Conservation (phyloP, 1,140 invertebrate genomes). For the Frieseomelitta varia region DNA sequence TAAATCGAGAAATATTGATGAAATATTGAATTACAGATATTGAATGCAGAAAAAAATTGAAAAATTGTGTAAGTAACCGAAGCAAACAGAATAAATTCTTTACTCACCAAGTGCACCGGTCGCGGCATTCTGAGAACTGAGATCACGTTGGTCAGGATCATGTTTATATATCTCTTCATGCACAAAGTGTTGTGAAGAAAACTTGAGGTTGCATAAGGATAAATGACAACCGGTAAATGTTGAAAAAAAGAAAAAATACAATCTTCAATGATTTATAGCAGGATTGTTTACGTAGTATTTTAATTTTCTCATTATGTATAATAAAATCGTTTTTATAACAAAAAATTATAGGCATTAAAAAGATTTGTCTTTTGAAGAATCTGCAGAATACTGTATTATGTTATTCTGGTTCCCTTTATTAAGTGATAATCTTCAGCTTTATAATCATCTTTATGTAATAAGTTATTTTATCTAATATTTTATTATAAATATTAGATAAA, state of each 20-base stretch:
- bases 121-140: conserved; percentile 32
- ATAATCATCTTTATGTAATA: too few species aligned
- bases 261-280: neutral
- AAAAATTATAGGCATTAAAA: neutral
- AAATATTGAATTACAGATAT: neutral
- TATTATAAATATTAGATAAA: too few species aligned
- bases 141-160: neutral
- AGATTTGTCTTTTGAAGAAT: neutral
- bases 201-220: neutral
- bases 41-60: neutral
- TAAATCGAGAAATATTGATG: too few species aligned
- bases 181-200: neutral
- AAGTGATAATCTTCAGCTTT: neutral
- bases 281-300: neutral
- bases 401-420: neutral
- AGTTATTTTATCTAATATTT: neutral
- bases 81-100: neutral
- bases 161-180: conserved; percentile 27
- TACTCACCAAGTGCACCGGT: conserved; percentile 27
- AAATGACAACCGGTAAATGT: neutral
- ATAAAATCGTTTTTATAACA: neutral
- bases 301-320: neutral
- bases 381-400: neutral
- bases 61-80: neutral
- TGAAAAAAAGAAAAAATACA: neutral